Percentiles rank a stretch among this genome's conserved stretches.
phyloP scores from a whole-genome alignment of 2,797 vertebrate genomes.

The Eospalax fontanierii region DNA sequence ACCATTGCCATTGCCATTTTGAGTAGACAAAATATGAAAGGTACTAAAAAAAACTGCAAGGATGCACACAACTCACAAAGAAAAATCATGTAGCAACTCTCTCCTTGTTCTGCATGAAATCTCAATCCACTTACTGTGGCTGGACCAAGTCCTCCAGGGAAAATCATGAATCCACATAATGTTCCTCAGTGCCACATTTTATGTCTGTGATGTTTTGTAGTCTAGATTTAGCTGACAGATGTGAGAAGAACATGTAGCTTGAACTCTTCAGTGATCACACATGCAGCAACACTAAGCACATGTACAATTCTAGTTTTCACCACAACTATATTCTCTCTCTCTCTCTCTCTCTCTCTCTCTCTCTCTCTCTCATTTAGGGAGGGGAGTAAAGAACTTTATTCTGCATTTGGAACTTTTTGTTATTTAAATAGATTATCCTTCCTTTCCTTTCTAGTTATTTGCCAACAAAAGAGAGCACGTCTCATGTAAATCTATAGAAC shows the following conservation, averaged over 20 bases:
- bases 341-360: no score
- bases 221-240: constrained; percentile 82
- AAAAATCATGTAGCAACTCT: constrained; percentile 52
- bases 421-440: neutral
- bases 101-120: constrained; percentile 63
- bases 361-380: constrained; percentile 54
- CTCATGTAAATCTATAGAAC: neutral
- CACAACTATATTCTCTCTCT: no score
- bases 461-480: constrained; percentile 9
- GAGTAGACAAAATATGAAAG: constrained; percentile 27
- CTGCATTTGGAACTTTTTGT: constrained; percentile 21
- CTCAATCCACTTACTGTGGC: constrained; percentile 41
- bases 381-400: neutral
- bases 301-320: constrained; percentile 32
- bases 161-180: constrained; percentile 67
- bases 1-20: constrained; percentile 20
- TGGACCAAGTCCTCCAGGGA: constrained; percentile 75
- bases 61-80: neutral
- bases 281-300: constrained; percentile 48
- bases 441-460: constrained; percentile 8
- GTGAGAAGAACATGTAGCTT: constrained; percentile 73
- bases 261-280: constrained; percentile 75
- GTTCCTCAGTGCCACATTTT: constrained; percentile 63
- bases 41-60: neutral
- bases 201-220: constrained; percentile 68